A percentile compares a stretch with the other conserved stretches of the same genome.
Evolutionary conservation across 1,140 invertebrate genomes (phyloP).

Genomic region (Notospermus geniculatus): DNA sequence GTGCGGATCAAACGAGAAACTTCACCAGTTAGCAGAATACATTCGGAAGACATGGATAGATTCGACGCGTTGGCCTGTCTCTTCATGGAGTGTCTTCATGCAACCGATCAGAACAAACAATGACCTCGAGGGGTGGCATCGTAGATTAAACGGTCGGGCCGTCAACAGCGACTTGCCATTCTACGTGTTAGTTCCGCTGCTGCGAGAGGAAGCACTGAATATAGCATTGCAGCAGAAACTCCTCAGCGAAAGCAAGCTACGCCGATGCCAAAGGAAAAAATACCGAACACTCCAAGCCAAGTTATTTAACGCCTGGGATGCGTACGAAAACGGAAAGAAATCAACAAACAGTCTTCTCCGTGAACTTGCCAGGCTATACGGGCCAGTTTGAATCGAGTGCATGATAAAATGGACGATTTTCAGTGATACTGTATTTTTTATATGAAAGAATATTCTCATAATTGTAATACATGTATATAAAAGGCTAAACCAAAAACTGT

Average conservation of each 20-base stretch:
- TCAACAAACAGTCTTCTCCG: background rate
- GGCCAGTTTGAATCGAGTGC: too few species aligned
- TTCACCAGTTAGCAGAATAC: background rate
- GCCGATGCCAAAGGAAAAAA: background rate
- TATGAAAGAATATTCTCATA: too few species aligned
- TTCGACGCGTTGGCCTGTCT: conserved; percentile 2
- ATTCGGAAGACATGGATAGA: conserved; percentile 3
- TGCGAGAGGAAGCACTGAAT: background rate
- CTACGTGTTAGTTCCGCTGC: too few species aligned
- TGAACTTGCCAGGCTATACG: too few species aligned
- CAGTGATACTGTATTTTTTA: too few species aligned
- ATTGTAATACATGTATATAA: too few species aligned
- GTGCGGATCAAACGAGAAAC: background rate
- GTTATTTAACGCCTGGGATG: background rate
- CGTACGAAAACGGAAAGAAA: background rate
- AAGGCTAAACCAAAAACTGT: too few species aligned
- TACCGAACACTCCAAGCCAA: background rate
- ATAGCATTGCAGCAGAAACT: conserved; percentile 1
- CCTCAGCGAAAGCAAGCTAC: background rate
- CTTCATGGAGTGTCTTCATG: conserved; percentile 14
- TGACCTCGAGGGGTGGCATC: conserved; percentile 21
- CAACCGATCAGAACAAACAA: conserved; percentile 13
- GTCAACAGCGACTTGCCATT: too few species aligned
- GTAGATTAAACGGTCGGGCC: conserved; percentile 11
- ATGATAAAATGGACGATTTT: too few species aligned